Conservation (phyloP, 1,140 invertebrate genomes). For the Monochamus saltuarius region DNA sequence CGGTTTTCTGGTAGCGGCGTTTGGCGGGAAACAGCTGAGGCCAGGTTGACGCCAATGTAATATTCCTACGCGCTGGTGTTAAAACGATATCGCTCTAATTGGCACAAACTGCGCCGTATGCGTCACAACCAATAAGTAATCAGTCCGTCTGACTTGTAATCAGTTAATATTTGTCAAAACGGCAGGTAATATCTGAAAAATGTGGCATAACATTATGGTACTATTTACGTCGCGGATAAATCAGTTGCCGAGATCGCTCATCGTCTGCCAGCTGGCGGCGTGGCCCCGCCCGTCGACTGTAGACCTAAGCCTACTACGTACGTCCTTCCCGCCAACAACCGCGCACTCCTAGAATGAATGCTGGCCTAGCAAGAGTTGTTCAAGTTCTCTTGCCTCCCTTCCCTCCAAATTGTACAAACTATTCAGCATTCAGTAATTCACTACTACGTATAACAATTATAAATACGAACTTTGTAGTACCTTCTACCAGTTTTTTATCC, state of each 20-base stretch:
- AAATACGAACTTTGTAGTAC: too few relatives aligned
- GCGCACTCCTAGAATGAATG: slow-evolving; percentile 25
- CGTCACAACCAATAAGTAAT: slow-evolving; percentile 5
- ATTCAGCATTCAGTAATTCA: slow-evolving; percentile 6
- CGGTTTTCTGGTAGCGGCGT: slow-evolving; percentile 61
- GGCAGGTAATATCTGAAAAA: not conserved
- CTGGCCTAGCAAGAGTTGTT: slow-evolving; percentile 7
- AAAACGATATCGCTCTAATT: slow-evolving; percentile 13
- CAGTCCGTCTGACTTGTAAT: slow-evolving; percentile 1
- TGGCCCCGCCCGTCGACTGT: slow-evolving; percentile 50
- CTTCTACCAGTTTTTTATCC: too few relatives aligned
- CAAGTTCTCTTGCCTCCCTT: slow-evolving; percentile 23
- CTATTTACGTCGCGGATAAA: slow-evolving; percentile 55
- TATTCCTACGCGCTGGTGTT: slow-evolving; percentile 54
- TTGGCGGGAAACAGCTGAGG: slow-evolving; percentile 69
- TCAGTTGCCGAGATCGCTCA: slow-evolving; percentile 51
- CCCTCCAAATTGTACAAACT: slow-evolving; percentile 18
- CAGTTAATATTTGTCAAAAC: slow-evolving; percentile 19
- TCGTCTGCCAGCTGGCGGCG: slow-evolving; percentile 59
- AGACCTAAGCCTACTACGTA: slow-evolving; percentile 32
- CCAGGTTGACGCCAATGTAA: slow-evolving; percentile 52
- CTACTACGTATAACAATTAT: too few relatives aligned
- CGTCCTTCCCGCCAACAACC: slow-evolving; percentile 41
- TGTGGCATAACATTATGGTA: slow-evolving; percentile 40
- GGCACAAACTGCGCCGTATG: slow-evolving; percentile 5